Evolutionary conservation across 2,888 invertebrate genomes (phyloP), one percentile per base, ranked within the genome.

Genomic region (Trachelus tabidus): DNA sequence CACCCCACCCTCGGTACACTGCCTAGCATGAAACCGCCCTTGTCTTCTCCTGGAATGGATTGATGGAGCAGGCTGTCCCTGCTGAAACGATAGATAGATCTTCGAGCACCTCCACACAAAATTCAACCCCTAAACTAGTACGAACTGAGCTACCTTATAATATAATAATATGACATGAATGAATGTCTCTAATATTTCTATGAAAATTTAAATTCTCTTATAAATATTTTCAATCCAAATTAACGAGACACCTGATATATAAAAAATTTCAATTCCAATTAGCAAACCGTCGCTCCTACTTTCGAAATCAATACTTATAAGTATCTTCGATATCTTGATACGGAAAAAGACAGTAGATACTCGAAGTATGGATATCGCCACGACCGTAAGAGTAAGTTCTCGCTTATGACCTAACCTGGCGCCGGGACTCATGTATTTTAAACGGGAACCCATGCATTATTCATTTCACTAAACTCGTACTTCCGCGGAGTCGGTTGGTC

Each of bases 1-100:
- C 71, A 56, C 71, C 71, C 34, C 15, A 15, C 31, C 33, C 71
- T 34, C 74, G 74, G 37, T 74, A 74, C 34, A 74, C 71, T 71
- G 15, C 71, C 33, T 71, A 71, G 71, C 71, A 71, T 71, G 71
- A 73, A 76, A 73, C 78, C 84, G 80, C 81, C 84, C 82, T 81
- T 80, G 85, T 81, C 84, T 80, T 79, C 79, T 81, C 76, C 31
- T 37, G 77, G 75, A 85, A 84, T 85, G 83, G 87, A 87, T 88
- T 88, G 87, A 89, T 88, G 85, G 86, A 86, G 84, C 86, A 85
- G 83, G 85, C 85, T 84, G 87, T 85, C 85, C 82, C 82, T 85
- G 83, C 79, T 81, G 81, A 83, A 85, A 81, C 79, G 79, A 82
- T 80, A 81, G 81, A 81, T 81, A 79, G 84, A 83, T 83, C 81